A percentile compares a stretch with the other conserved stretches of the same genome.
Conservation (phyloP, 2,113 vertebrate genomes). For the Archocentrus centrarchus region DNA sequence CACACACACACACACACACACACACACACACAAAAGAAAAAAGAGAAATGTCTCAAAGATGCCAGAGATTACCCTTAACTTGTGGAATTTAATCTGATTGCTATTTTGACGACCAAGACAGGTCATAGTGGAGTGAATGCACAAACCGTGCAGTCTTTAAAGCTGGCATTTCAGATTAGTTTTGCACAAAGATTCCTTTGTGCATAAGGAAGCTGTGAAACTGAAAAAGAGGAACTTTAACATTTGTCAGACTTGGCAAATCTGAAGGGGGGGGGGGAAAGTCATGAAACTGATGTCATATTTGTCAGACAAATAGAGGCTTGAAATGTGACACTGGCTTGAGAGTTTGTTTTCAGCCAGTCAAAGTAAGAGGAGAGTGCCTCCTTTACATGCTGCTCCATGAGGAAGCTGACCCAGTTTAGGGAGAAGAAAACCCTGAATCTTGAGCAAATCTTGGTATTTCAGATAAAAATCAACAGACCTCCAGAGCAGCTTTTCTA, state of each 20-base stretch:
- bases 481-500: not conserved
- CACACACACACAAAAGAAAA: not conserved
- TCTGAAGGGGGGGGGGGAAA: conserved; percentile 6
- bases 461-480: not conserved
- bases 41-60: conserved; percentile 33
- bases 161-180: not conserved
- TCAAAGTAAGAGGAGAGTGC: conserved; percentile 55
- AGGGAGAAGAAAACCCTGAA: not conserved
- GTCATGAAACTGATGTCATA: conserved; percentile 32
- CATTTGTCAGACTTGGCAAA: conserved; percentile 1
- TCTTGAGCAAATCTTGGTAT: not conserved
- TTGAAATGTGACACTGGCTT: conserved; percentile 61
- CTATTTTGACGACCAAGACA: conserved; percentile 31
- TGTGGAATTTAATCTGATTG: conserved; percentile 53
- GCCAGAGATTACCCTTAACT: conserved; percentile 18
- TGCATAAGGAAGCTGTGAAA: not conserved
- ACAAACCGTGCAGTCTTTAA: not conserved
- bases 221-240: not conserved
- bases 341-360: conserved; percentile 53
- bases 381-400: not conserved
- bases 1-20: too few relatives aligned
- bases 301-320: conserved; percentile 62
- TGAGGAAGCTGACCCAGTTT: not conserved
- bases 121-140: not conserved
- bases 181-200: conserved; percentile 6